phyloP scores from a whole-genome alignment of 2,113 vertebrate genomes.

The Bufo bufo region DNA sequence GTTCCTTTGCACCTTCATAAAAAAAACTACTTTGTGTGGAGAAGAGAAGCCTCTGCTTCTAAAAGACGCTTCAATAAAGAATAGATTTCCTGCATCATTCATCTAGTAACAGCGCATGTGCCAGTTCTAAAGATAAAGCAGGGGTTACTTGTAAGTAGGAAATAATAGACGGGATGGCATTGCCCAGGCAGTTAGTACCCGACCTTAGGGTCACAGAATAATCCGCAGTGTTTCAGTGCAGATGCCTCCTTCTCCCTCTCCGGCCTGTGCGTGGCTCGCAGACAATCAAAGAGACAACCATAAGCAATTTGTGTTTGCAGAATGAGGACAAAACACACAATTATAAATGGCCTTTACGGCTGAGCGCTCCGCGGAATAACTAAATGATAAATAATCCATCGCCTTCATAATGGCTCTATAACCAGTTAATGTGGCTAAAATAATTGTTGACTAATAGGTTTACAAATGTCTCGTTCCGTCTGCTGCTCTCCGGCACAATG shows the following conservation, averaged over 20 bases:
- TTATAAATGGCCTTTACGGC: conserved; percentile 45
- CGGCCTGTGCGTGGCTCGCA: not conserved
- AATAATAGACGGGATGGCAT: not conserved
- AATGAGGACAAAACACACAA: conserved; percentile 40
- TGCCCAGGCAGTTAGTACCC: not conserved
- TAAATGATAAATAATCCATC: conserved; percentile 39
- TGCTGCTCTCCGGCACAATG: not conserved
- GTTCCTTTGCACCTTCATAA: not conserved
- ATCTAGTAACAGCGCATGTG: not conserved
- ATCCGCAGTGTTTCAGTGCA: not conserved
- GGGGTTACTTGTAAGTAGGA: not conserved
- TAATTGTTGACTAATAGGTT: conserved; percentile 52
- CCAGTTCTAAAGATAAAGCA: not conserved
- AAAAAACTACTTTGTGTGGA: not conserved
- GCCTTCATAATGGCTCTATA: conserved; percentile 34
- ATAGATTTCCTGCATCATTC: not conserved
- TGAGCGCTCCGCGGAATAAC: conserved; percentile 27
- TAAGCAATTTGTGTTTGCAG: conserved; percentile 38
- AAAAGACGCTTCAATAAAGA: not conserved
- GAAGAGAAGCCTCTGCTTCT: not conserved
- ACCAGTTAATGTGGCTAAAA: conserved; percentile 46
- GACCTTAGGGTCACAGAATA: conserved; percentile 6
- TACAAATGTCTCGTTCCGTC: conserved; percentile 33
- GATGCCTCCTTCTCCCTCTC: not conserved
- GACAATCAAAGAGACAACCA: conserved; percentile 23